Conservation (phyloP, 2,888 invertebrate species). For the Erannis defoliaria region DNA sequence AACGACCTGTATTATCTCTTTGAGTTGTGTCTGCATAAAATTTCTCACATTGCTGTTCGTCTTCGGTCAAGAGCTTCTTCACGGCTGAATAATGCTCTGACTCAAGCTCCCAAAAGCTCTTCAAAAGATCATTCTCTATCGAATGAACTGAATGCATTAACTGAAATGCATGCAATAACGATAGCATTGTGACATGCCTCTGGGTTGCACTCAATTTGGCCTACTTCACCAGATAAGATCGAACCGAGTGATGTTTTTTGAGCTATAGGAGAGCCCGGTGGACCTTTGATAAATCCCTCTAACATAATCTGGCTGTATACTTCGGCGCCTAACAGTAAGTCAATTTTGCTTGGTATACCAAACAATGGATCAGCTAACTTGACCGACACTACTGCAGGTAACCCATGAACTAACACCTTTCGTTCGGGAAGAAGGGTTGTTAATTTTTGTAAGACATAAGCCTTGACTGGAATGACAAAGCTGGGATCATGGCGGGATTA, state of each 20-base stretch:
- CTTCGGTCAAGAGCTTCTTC: background rate
- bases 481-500: background rate
- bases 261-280: background rate
- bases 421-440: background rate
- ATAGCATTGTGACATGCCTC: background rate
- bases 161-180: too few species aligned
- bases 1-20: background rate
- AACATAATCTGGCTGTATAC: background rate
- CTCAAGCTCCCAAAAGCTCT: background rate
- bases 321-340: background rate
- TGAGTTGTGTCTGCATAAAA: background rate
- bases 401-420: background rate
- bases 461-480: background rate
- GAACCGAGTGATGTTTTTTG: background rate
- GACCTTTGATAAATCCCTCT: background rate
- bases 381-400: background rate
- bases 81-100: background rate
- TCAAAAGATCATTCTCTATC: background rate
- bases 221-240: background rate
- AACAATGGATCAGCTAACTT: background rate
- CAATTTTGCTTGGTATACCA: background rate
- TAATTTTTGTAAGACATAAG: background rate
- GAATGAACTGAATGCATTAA: background rate
- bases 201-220: background rate
- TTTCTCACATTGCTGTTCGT: background rate